Conservation (phyloP, 2,113 vertebrate species). For the Nothocercus julius region DNA sequence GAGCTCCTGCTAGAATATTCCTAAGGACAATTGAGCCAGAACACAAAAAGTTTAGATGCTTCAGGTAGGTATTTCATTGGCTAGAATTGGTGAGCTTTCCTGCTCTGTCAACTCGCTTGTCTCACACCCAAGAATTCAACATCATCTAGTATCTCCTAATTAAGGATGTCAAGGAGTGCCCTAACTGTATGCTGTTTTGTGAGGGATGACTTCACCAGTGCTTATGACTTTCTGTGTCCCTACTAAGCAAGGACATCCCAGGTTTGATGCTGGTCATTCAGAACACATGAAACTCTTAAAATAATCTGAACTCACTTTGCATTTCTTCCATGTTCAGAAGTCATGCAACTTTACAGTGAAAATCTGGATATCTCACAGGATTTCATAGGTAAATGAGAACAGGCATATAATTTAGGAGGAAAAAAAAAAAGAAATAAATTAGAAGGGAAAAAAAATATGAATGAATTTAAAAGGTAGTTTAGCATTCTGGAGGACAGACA, state of each 20-base stretch:
- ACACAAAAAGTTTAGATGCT: background rate
- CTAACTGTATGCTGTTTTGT: background rate
- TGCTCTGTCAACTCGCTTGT: background rate
- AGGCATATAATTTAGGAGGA: background rate
- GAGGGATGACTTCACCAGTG: too few relatives aligned
- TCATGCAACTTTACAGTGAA: background rate
- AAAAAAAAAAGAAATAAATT: background rate
- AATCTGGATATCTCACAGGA: too few relatives aligned
- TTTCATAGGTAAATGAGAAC: too few relatives aligned
- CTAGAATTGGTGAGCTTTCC: background rate
- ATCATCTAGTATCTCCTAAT: background rate
- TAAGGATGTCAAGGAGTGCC: background rate
- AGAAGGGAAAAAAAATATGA: background rate
- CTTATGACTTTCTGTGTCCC: too few relatives aligned
- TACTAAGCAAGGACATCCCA: too few relatives aligned
- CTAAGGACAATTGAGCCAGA: background rate
- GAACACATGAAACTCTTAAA: background rate
- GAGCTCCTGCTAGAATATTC: conserved; percentile 8
- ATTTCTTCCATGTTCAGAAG: background rate
- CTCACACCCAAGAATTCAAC: background rate
- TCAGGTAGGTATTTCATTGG: background rate
- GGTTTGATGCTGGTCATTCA: too few relatives aligned
- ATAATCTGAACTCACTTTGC: background rate
- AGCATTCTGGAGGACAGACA: background rate
- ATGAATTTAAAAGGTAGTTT: background rate